Percentiles rank a stretch among this genome's conserved stretches.
Evolutionary conservation across 2,797 vertebrate species (phyloP).

Genomic region (Arctocebus calabarensis): DNA sequence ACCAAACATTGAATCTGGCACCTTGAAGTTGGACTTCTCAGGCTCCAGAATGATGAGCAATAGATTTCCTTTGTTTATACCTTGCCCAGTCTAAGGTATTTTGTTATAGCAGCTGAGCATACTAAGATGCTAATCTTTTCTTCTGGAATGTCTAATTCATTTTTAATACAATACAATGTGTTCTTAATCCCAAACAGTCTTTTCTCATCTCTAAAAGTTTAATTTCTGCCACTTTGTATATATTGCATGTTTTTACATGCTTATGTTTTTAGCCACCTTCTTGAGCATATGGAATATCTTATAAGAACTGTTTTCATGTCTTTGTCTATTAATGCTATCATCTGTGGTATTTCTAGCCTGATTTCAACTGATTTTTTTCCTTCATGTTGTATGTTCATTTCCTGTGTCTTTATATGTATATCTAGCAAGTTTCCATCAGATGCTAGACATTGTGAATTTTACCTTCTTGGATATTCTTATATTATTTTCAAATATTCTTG

Average conservation of each 20-base stretch:
- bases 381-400: background rate
- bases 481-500: constrained; percentile 24
- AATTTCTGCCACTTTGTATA: background rate
- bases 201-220: background rate
- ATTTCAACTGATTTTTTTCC: background rate
- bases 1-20: background rate
- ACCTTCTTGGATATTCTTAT: background rate
- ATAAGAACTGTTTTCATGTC: background rate
- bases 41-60: background rate
- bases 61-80: background rate
- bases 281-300: background rate
- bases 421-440: background rate
- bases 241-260: background rate
- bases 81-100: background rate
- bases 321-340: background rate
- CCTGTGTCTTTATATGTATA: background rate
- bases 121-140: background rate
- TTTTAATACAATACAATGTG: background rate
- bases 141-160: background rate
- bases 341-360: background rate
- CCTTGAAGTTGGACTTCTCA: background rate
- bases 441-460: constrained; percentile 12
- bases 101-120: background rate
- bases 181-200: background rate
- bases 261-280: background rate